phyloP scores from a whole-genome alignment of 23 tunicate species.

The Halocynthia aurantium region DNA sequence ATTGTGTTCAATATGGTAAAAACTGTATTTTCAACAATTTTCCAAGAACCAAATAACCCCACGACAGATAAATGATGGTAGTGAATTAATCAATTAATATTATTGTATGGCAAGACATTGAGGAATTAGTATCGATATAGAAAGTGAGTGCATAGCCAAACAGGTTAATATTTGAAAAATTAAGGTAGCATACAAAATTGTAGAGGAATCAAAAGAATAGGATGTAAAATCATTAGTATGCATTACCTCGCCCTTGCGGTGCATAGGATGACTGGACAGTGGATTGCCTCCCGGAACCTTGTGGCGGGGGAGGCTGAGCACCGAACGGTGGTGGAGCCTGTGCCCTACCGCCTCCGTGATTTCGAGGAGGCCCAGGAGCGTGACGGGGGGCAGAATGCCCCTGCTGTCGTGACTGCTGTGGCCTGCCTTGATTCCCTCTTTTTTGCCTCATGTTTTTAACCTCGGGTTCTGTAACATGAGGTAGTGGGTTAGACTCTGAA shows the following conservation, averaged over 20 bases:
- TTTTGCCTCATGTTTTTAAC: conserved; percentile 31
- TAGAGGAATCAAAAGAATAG: background rate
- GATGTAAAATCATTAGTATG: background rate
- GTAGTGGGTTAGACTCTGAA: background rate
- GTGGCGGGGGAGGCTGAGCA: conserved; percentile 24
- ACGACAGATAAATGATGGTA: too few species aligned
- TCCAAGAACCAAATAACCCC: too few species aligned
- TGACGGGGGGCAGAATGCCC: conserved; percentile 15
- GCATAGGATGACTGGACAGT: conserved; percentile 42
- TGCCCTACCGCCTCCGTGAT: conserved; percentile 4
- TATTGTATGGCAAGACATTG: too few species aligned
- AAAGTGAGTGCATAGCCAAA: background rate
- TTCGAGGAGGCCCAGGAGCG: conserved; percentile 24
- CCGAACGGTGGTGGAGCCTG: conserved; percentile 15
- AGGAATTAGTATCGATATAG: background rate
- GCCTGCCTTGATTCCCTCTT: conserved; percentile 5
- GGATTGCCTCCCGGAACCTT: conserved; percentile 20
- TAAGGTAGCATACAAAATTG: background rate
- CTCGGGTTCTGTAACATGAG: conserved; percentile 41
- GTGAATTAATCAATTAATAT: too few species aligned
- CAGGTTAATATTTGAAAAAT: background rate
- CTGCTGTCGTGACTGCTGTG: conserved; percentile 26
- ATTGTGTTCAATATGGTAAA: too few species aligned
- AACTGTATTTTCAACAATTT: too few species aligned
- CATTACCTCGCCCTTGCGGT: conserved; percentile 50